A percentile compares a stretch with the other conserved stretches of the same genome.
phyloP scores from a whole-genome alignment of 2,797 vertebrate genomes.

The Pitangus sulphuratus region DNA sequence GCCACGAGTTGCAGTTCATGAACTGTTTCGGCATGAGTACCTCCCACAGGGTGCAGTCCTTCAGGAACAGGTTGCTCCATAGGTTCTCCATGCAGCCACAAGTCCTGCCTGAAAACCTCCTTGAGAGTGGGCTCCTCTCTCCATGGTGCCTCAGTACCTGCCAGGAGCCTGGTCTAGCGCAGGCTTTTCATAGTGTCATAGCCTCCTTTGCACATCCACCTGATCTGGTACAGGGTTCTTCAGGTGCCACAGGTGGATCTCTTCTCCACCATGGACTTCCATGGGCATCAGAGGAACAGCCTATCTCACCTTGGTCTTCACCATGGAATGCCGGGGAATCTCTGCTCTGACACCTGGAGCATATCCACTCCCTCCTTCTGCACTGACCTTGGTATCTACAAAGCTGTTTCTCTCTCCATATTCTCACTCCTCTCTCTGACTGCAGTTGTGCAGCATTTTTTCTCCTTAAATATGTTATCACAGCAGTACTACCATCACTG shows the following conservation, averaged over 20 bases:
- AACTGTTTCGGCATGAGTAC: neutral
- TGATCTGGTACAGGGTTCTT: neutral
- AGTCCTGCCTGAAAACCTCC: neutral
- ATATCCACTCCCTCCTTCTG: neutral
- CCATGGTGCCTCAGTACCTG: neutral
- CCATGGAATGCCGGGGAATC: rapidly evolving
- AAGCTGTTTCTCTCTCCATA: neutral
- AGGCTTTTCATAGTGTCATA: neutral
- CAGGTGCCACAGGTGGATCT: neutral
- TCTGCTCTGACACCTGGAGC: neutral
- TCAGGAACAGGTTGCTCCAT: neutral
- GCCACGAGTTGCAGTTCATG: neutral
- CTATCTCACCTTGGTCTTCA: neutral
- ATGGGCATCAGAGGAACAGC: neutral
- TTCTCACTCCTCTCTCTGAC: neutral
- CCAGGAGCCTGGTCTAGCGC: neutral
- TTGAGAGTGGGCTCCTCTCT: too few species aligned
- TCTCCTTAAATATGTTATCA: neutral
- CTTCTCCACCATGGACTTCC: neutral
- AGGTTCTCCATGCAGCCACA: too few species aligned
- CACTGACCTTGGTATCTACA: neutral
- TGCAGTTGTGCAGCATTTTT: neutral
- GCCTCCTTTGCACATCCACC: neutral
- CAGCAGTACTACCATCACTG: neutral
- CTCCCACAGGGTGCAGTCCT: neutral